Percentiles rank a stretch among this genome's conserved stretches.
Evolutionary conservation across 2,797 vertebrate species (phyloP).

Genomic region (Novumbra hubbsi): DNA sequence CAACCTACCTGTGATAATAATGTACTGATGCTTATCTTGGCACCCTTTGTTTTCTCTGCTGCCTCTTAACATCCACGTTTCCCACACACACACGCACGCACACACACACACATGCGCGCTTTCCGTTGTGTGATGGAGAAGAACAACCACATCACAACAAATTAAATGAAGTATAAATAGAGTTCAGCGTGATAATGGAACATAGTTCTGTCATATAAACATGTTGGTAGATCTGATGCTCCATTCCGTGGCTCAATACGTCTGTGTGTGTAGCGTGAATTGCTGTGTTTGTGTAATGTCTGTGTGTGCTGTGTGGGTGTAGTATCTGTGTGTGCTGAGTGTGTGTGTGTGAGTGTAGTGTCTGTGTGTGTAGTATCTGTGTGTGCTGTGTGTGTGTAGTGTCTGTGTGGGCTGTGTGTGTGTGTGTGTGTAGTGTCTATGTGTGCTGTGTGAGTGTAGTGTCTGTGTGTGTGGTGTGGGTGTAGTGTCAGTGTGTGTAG

Average conservation of each 20-base stretch:
- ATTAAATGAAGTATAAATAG: constrained; percentile 3
- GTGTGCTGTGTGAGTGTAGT: no score
- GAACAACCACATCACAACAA: background rate
- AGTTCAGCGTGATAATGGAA: background rate
- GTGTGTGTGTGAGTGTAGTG: no score
- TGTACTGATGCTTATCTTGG: background rate
- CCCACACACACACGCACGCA: constrained; percentile 2
- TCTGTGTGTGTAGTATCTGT: no score
- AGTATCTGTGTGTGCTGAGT: no score
- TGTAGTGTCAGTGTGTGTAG: no score
- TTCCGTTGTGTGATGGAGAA: background rate
- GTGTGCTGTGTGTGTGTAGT: no score
- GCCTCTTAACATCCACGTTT: background rate
- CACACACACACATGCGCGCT: background rate
- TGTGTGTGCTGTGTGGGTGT: no score
- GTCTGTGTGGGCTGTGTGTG: no score
- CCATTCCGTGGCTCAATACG: background rate
- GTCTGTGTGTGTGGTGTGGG: no score
- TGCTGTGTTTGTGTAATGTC: no score
- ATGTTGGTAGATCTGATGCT: background rate
- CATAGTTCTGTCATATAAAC: background rate
- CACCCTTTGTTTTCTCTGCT: background rate
- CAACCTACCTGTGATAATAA: background rate
- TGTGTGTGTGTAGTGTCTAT: no score
- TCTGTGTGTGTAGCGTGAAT: no score